Evolutionary conservation across 2,888 invertebrate species (phyloP).

Genomic region (Epirrhoe tristata): DNA sequence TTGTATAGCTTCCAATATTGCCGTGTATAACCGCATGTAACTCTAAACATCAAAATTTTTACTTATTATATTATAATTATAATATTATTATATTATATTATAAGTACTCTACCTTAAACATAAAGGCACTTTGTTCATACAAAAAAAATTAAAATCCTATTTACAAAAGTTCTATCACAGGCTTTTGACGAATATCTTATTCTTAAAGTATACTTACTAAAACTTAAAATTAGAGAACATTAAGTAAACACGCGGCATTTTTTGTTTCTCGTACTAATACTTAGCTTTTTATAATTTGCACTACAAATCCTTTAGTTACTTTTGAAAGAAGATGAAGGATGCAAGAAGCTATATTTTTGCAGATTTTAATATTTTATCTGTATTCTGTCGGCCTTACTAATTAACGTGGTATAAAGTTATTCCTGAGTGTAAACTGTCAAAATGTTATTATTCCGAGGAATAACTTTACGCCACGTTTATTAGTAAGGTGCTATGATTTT

Average conservation of each 20-base stretch:
- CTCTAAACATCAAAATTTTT: not conserved
- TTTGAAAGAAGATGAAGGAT: too few relatives aligned
- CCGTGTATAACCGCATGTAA: not conserved
- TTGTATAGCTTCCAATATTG: not conserved
- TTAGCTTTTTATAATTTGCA: not conserved
- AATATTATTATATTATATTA: too few relatives aligned
- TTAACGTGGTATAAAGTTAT: too few relatives aligned
- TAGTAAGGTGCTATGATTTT: too few relatives aligned
- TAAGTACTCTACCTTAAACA: not conserved
- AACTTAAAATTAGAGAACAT: conserved; percentile 15
- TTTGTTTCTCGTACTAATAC: not conserved
- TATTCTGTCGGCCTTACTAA: too few relatives aligned
- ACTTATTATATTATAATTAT: too few relatives aligned
- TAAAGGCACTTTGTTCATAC: not conserved
- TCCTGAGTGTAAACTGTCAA: too few relatives aligned
- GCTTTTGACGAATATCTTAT: conserved; percentile 69
- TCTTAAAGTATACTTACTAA: conserved; percentile 6
- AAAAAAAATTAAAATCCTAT: conserved; percentile 22
- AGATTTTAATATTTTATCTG: too few relatives aligned
- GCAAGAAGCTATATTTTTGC: too few relatives aligned
- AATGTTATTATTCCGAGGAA: too few relatives aligned
- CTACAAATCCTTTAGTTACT: not conserved
- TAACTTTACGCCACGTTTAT: too few relatives aligned
- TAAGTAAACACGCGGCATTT: conserved; percentile 19
- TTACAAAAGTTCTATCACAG: conserved; percentile 67